Evolutionary conservation across 2,113 vertebrate species (phyloP).

Genomic region (Platycercus adscitus): DNA sequence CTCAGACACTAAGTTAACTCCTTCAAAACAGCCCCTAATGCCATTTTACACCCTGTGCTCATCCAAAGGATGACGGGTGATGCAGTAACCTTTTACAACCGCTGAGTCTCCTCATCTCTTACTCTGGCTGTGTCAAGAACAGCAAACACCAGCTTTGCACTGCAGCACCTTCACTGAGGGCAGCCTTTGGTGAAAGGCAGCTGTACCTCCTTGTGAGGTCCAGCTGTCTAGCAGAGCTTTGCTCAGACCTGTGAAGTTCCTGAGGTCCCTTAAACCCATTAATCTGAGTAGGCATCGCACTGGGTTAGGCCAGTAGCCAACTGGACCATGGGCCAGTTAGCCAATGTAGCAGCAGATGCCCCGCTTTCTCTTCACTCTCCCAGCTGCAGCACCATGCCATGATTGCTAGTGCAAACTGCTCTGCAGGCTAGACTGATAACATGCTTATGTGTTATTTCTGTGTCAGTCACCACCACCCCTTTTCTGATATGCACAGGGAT

Average conservation of each 20-base stretch:
- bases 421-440: background rate
- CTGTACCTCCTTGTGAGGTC: background rate
- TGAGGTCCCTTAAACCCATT: background rate
- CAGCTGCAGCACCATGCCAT: background rate
- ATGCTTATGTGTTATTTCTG: background rate
- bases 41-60: background rate
- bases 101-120: background rate
- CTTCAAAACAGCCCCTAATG: background rate
- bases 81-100: background rate
- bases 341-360: background rate
- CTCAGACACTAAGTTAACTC: background rate
- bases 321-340: background rate
- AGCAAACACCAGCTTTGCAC: background rate
- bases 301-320: background rate
- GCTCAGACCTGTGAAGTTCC: background rate
- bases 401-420: background rate
- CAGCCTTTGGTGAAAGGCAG: background rate
- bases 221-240: background rate
- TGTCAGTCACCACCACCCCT: background rate
- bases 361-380: background rate
- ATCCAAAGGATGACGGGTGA: background rate
- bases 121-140: fast-evolving
- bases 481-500: background rate
- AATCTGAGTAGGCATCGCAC: background rate
- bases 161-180: background rate